Evolutionary conservation across 2,797 vertebrate species (phyloP).

Genomic region (Neosalanx taihuensis): DNA sequence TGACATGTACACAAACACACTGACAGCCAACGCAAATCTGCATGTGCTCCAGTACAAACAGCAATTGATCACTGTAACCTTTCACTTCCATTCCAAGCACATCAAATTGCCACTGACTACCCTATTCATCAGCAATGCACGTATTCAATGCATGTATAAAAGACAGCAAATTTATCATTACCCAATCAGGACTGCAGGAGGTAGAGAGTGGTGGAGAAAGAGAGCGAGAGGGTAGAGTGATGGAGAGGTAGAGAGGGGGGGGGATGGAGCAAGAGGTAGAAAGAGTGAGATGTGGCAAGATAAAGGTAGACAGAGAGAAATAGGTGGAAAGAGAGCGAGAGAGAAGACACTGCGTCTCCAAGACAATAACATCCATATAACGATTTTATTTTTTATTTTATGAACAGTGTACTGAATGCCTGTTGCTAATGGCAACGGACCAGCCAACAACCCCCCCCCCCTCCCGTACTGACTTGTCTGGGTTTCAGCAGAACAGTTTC

Average conservation of each 20-base stretch:
- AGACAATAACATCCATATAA: background rate
- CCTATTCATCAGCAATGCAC: background rate
- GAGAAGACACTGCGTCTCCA: background rate
- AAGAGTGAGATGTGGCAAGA: too few species aligned
- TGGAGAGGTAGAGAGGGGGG: too few species aligned
- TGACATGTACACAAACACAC: background rate
- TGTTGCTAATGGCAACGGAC: background rate
- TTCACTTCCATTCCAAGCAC: background rate
- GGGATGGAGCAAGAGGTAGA: too few species aligned
- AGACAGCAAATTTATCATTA: background rate
- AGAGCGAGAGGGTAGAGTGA: too few species aligned
- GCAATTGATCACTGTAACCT: background rate
- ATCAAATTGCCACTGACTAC: background rate
- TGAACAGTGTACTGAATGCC: background rate
- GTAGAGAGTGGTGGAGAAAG: too few species aligned
- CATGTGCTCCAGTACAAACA: background rate
- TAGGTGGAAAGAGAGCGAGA: too few species aligned
- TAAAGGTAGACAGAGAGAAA: too few species aligned
- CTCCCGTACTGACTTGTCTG: background rate
- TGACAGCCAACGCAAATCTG: too few species aligned
- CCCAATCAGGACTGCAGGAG: background rate
- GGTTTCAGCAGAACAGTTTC: background rate
- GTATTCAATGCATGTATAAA: too few species aligned
- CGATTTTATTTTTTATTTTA: too few species aligned
- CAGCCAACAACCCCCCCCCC: background rate